phyloP scores from a whole-genome alignment of 2,888 invertebrate species.

The Hypomecis atomaria region DNA sequence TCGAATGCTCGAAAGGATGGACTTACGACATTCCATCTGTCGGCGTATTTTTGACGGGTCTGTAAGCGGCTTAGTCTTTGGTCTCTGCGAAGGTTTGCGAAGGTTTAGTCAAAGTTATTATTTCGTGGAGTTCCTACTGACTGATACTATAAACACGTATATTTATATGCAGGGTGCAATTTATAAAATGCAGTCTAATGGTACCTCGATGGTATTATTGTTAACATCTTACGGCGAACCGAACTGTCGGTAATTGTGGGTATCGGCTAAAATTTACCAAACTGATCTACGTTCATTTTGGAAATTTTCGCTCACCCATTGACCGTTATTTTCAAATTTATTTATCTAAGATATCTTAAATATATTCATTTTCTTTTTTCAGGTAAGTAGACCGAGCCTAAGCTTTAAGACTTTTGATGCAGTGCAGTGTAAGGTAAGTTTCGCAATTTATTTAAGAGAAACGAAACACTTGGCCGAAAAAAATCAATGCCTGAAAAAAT shows the following conservation, averaged over 20 bases:
- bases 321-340: constrained; percentile 25
- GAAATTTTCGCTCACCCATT: constrained; percentile 20
- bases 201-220: too few species aligned
- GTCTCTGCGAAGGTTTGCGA: background rate
- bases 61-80: constrained; percentile 20
- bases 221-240: too few species aligned
- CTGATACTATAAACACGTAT: too few species aligned
- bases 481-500: too few species aligned
- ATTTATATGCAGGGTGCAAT: too few species aligned
- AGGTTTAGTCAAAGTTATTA: too few species aligned
- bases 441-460: background rate
- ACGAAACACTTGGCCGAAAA: too few species aligned
- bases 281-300: constrained; percentile 10
- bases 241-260: too few species aligned
- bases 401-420: background rate
- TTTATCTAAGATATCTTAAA: background rate
- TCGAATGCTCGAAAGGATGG: constrained; percentile 21
- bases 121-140: too few species aligned
- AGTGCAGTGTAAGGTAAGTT: background rate
- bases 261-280: background rate
- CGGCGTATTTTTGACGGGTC: constrained; percentile 23
- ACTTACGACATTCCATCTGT: constrained; percentile 29
- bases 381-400: constrained; percentile 67
- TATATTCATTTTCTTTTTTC: constrained; percentile 62
- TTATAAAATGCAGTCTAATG: too few species aligned